Percentiles rank a stretch among this genome's conserved stretches.
Conservation (phyloP, 1,140 invertebrate genomes). For the Drepana arcuata region DNA sequence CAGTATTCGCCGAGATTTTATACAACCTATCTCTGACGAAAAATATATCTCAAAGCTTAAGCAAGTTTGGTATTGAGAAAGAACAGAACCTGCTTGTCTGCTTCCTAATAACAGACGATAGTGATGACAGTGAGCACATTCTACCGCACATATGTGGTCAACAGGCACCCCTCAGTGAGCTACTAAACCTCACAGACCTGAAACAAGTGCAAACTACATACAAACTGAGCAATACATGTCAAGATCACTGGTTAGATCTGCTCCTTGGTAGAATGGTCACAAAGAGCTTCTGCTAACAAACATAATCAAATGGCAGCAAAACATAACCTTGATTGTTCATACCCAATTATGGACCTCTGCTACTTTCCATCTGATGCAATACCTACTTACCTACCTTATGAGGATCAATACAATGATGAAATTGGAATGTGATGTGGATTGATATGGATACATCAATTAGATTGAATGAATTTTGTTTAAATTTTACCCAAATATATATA, state of each 20-base stretch:
- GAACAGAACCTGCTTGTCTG: conserved; percentile 73
- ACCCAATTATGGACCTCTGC: not conserved
- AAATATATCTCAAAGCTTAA: conserved; percentile 78
- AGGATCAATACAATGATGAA: too few relatives aligned
- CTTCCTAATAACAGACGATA: conserved; percentile 57
- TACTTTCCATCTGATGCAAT: too few relatives aligned
- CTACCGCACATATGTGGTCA: conserved; percentile 69
- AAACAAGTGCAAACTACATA: conserved; percentile 72
- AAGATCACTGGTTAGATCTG: conserved; percentile 69
- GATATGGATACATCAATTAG: not conserved
- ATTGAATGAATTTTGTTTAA: not conserved
- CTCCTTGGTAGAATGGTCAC: conserved; percentile 76
- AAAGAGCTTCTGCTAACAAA: conserved; percentile 59
- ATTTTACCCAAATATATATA: not conserved
- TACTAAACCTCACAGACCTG: conserved; percentile 59
- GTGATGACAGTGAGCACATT: conserved; percentile 44
- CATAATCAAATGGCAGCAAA: too few relatives aligned
- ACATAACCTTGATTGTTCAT: not conserved
- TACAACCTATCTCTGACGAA: conserved; percentile 79
- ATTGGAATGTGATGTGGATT: not conserved
- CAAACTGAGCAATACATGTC: conserved; percentile 69
- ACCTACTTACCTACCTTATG: too few relatives aligned
- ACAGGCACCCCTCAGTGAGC: conserved; percentile 46
- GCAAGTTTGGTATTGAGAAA: conserved; percentile 76
- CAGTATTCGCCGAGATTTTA: conserved; percentile 77